Evolutionary conservation across 2,113 vertebrate genomes (phyloP).

Genomic region (Atractosteus spatula): DNA sequence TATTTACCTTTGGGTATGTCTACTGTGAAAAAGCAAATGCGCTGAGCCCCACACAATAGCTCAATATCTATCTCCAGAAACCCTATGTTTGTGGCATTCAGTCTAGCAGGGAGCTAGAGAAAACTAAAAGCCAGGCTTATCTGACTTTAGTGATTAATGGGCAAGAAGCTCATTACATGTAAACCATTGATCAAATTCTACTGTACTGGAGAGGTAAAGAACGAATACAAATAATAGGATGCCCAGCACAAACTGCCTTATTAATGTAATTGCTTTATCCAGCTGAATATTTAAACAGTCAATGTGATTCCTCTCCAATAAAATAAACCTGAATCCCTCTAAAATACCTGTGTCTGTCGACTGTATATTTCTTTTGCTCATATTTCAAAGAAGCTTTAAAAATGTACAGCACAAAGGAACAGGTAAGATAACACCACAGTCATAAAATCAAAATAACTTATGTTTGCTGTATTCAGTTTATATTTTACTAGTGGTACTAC

Average conservation of each 20-base stretch:
- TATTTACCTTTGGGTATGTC: too few species aligned
- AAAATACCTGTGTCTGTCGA: too few species aligned
- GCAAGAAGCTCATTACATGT: constrained; percentile 5
- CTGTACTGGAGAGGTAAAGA: not conserved
- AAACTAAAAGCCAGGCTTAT: constrained; percentile 4
- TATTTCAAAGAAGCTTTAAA: too few species aligned
- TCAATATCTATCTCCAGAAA: not conserved
- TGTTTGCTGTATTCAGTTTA: too few species aligned
- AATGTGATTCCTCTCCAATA: constrained; percentile 2
- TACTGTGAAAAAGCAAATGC: too few species aligned
- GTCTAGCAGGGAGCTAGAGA: not conserved
- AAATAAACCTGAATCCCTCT: constrained; percentile 7
- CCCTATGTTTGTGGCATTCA: not conserved
- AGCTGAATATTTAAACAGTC: constrained; percentile 17
- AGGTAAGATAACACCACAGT: too few species aligned
- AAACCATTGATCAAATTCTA: constrained; percentile 19
- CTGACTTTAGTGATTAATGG: constrained; percentile 13
- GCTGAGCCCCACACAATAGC: not conserved
- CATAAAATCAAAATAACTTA: too few species aligned
- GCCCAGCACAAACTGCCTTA: not conserved
- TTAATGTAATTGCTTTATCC: constrained; percentile 18
- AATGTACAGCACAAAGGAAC: too few species aligned
- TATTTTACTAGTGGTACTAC: too few species aligned
- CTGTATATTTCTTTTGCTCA: too few species aligned
- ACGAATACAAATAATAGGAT: constrained; percentile 6